Evolutionary conservation across 2,888 invertebrate genomes (phyloP).

Genomic region (Ochropacha duplaris): DNA sequence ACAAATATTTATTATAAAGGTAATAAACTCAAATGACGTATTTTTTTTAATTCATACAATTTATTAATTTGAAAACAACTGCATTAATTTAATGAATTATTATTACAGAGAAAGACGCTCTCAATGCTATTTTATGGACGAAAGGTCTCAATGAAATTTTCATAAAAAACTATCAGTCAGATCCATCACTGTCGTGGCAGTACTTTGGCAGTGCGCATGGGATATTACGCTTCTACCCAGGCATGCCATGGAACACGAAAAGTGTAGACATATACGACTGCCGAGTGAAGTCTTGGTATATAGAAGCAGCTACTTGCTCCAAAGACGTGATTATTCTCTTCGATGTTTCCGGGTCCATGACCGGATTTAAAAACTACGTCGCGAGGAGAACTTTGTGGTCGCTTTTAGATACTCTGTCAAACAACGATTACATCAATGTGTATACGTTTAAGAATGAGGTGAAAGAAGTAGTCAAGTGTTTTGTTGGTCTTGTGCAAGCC

Average conservation of each 20-base stretch:
- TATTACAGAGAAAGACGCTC: slow-evolving; percentile 63
- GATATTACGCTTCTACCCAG: slow-evolving; percentile 96
- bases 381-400: slow-evolving; percentile 94
- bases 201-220: slow-evolving; percentile 98
- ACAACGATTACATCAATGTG: slow-evolving; percentile 98
- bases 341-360: slow-evolving; percentile 98
- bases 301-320: slow-evolving; percentile 98
- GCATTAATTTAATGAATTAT: slow-evolving; percentile 11
- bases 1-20: slow-evolving; percentile 95
- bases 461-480: slow-evolving; percentile 91
- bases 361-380: slow-evolving; percentile 88
- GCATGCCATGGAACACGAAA: slow-evolving; percentile 85
- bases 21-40: slow-evolving; percentile 39
- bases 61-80: not conserved
- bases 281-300: slow-evolving; percentile 96
- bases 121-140: slow-evolving; percentile 91
- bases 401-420: slow-evolving; percentile 96
- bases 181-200: slow-evolving; percentile 97
- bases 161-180: slow-evolving; percentile 91
- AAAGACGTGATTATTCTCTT: slow-evolving; percentile 98
- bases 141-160: slow-evolving; percentile 92
- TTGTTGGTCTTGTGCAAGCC: slow-evolving; percentile 93
- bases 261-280: slow-evolving; percentile 93
- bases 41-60: slow-evolving; percentile 1
- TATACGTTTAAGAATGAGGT: slow-evolving; percentile 90